Evolutionary conservation across 2,888 invertebrate species (phyloP), one percentile per base, ranked within the genome.

Genomic region (Frankliniella intonsa): DNA sequence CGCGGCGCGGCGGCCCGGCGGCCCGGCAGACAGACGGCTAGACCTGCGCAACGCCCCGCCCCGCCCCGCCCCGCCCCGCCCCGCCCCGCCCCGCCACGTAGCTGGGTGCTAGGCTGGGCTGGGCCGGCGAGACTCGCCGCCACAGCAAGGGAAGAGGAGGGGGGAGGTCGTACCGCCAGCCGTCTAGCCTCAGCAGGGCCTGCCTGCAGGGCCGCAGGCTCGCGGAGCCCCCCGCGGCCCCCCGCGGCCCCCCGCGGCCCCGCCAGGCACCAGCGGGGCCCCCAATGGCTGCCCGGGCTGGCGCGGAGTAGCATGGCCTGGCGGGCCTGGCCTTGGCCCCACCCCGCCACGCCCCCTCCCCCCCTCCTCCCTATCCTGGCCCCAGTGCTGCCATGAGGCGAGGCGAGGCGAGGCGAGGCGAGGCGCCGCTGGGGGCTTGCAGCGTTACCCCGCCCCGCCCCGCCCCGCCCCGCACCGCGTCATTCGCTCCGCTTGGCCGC

Each of bases 41-140:
- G 65, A 14, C 65, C 65, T 9, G n/a, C 65, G n/a, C 19, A n/a
- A n/a, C 65, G 17, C 19, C n/a, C 3, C 9, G 65, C 62, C 19
- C 14, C 19, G 62, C 65, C 65, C 65, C 65, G 65, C 65, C 65
- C 3, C 65, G 65, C 65, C 22, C 22, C n/a, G 65, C 65, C 65
- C 14, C 62, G 11, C 19, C 62, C 14, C 19, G 62, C 65, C 65
- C 1, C 69, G 69, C 69, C 22, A 38, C 38, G 38, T 38, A 38
- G 38, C 38, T 38, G 38, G 38, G 14, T 17, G 55, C 55, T 12
- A 3, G n/a, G 65, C 65, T 22, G 9, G 22, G 69, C 69, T 8
- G n/a, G 55, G 17, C 62, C 69, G 69, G 69, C 69, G n/a, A 69
- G 69, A 69, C 69, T 22, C 19, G n/a, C n/a, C n/a, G n/a, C n/a